A percentile compares a stretch with the other conserved stretches of the same genome.
These are phyloP conservation scores for Saccostrea cuccullata DNA, from an alignment of 1,140 invertebrate genomes.

Conservation along the genomic window DNA sequence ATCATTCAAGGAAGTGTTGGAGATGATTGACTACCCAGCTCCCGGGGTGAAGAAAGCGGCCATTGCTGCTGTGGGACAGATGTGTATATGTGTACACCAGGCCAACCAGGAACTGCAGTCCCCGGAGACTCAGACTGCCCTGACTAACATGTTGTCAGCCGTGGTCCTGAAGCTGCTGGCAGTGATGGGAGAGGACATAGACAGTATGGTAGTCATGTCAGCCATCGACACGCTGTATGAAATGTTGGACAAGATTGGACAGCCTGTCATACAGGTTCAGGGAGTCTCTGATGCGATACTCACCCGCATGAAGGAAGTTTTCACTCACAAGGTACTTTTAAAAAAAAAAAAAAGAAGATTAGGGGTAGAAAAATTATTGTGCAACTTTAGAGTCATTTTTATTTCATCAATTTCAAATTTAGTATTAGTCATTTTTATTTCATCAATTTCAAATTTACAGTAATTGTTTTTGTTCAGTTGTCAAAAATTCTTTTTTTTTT, in stretches of 20 bases:
- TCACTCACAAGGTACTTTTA: constrained; percentile 80
- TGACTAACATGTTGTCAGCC: constrained; percentile 79
- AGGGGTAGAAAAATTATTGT: neutral
- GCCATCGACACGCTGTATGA: constrained; percentile 83
- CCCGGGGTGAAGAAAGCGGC: constrained; percentile 85
- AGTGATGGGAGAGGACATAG: constrained; percentile 84
- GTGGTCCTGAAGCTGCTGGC: constrained; percentile 85
- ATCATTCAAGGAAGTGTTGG: constrained; percentile 85
- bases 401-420: too few relatives aligned
- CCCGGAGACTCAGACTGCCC: constrained; percentile 56
- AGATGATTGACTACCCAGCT: constrained; percentile 85
- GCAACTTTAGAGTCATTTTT: too few relatives aligned
- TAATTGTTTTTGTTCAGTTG: too few relatives aligned
- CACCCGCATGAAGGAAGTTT: constrained; percentile 84
- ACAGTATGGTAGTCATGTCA: constrained; percentile 85
- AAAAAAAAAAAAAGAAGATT: neutral
- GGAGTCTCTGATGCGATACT: constrained; percentile 86
- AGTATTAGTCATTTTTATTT: too few relatives aligned
- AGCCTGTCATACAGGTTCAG: constrained; percentile 76
- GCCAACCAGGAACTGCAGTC: constrained; percentile 51
- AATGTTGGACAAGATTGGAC: constrained; percentile 81
- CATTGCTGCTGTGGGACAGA: constrained; percentile 84
- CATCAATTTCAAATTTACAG: too few relatives aligned
- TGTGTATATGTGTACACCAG: constrained; percentile 83
- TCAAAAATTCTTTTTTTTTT: neutral